phyloP scores from a whole-genome alignment of 2,113 vertebrate species.

The Charadrius vociferus region DNA sequence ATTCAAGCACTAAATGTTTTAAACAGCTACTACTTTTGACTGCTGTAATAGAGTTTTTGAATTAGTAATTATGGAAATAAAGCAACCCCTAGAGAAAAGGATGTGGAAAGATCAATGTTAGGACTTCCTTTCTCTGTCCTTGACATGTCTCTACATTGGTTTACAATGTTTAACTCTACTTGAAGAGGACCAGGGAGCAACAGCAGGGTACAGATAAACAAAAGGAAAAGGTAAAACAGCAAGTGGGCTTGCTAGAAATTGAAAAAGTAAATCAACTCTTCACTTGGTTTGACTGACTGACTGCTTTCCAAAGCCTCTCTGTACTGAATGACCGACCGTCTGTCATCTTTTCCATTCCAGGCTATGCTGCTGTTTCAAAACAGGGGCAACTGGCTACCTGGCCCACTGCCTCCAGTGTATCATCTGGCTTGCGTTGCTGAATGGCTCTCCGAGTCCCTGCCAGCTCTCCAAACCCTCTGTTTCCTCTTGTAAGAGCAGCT shows the following conservation, averaged over 20 bases:
- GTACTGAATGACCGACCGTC: rapidly evolving
- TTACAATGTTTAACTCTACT: not conserved
- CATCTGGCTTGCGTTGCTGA: not conserved
- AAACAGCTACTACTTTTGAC: not conserved
- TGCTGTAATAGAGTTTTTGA: not conserved
- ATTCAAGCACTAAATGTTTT: not conserved
- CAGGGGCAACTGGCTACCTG: not conserved
- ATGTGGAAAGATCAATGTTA: not conserved
- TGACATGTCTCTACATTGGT: not conserved
- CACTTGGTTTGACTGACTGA: not conserved
- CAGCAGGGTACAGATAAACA: not conserved
- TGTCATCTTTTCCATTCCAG: not conserved
- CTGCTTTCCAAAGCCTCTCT: not conserved
- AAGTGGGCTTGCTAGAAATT: not conserved
- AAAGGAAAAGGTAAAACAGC: not conserved
- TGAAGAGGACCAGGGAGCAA: not conserved
- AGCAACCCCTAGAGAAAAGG: not conserved
- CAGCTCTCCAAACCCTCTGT: not conserved
- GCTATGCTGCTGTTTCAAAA: not conserved
- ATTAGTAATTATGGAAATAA: not conserved
- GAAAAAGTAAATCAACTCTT: not conserved
- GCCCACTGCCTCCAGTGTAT: not conserved
- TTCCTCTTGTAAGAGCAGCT: not conserved
- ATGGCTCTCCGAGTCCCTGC: not conserved
- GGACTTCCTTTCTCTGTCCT: not conserved